A percentile compares a stretch with the other conserved stretches of the same genome.
These are phyloP conservation scores for Agrochola lota DNA, from an alignment of 2,888 invertebrate species.

Conservation along the genomic window DNA sequence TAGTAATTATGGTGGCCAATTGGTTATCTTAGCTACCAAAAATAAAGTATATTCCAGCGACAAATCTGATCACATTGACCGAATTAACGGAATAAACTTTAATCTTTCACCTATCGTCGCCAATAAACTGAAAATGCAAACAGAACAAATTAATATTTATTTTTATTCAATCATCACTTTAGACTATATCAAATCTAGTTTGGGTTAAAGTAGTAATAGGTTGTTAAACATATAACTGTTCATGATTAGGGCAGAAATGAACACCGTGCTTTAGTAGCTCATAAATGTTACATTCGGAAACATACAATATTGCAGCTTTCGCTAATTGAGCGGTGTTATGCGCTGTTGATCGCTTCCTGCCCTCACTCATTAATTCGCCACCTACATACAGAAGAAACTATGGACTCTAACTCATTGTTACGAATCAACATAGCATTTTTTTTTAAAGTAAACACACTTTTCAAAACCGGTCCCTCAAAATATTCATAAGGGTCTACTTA, in stretches of 20 bases:
- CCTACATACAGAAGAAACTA: neutral
- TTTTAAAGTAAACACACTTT: neutral
- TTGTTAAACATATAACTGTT: neutral
- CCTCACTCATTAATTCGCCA: neutral
- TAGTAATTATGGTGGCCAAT: neutral
- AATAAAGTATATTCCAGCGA: neutral
- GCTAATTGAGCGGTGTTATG: neutral
- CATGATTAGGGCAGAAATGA: neutral
- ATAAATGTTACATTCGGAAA: neutral
- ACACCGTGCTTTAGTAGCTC: neutral
- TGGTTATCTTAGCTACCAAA: neutral
- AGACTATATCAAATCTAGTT: neutral
- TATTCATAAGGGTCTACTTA: constrained; percentile 22
- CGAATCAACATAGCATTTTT: neutral
- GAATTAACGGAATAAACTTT: neutral
- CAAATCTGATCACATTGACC: neutral
- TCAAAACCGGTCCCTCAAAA: neutral
- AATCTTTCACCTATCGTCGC: neutral
- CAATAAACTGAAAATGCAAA: neutral
- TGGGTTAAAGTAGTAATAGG: neutral
- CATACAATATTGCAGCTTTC: neutral
- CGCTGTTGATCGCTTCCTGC: neutral
- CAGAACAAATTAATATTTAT: too few relatives aligned
- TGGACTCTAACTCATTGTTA: too few relatives aligned
- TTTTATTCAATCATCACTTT: neutral